Evolutionary conservation across 1,140 invertebrate genomes (phyloP).

Genomic region (Lasioglossum albipes): DNA sequence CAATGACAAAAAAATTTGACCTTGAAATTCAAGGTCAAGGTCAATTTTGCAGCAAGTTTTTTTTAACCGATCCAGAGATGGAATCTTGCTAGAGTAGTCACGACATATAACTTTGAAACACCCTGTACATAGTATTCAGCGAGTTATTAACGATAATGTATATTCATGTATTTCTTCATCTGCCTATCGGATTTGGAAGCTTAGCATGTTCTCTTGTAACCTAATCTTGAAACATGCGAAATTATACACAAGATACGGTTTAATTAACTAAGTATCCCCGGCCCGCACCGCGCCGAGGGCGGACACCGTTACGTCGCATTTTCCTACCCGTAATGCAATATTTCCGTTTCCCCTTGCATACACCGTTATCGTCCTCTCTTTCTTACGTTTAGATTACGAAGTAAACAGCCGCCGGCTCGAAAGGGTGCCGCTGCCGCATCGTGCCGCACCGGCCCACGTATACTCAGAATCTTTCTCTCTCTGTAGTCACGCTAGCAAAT

Average conservation of each 20-base stretch:
- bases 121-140: no score
- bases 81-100: no score
- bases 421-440: conserved; percentile 53
- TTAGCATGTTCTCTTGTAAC: conserved; percentile 47
- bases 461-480: conserved; percentile 64
- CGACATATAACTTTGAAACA: no score
- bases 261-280: conserved; percentile 73
- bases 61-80: no score
- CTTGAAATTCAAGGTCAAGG: no score
- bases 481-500: conserved; percentile 63
- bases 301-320: conserved; percentile 65
- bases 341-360: conserved; percentile 23
- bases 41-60: no score
- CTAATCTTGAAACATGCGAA: conserved; percentile 35
- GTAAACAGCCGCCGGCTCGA: conserved; percentile 51
- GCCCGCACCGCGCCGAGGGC: conserved; percentile 4
- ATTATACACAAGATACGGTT: conserved; percentile 62
- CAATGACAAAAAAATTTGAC: no score
- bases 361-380: background rate
- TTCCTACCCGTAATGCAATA: conserved; percentile 60
- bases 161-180: background rate
- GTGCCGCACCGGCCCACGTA: conserved; percentile 15
- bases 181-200: conserved; percentile 18
- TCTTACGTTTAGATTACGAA: background rate
- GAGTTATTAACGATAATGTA: no score